Conservation (phyloP, 1,140 invertebrate genomes). For the Leptinotarsa defecta region DNA sequence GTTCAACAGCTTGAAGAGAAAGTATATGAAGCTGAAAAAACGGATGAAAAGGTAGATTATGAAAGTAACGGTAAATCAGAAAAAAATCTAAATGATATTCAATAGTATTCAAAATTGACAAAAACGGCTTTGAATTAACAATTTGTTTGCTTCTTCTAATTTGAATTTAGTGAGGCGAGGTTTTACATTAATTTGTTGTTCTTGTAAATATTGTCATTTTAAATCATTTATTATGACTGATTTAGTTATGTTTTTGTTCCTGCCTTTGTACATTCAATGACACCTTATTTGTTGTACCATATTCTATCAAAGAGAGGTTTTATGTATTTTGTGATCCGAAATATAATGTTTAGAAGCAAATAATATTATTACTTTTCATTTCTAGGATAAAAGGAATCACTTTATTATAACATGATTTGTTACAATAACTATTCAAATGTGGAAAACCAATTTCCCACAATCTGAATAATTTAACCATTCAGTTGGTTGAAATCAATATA, state of each 20-base stretch:
- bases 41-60: neutral
- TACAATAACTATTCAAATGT: no score
- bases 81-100: neutral
- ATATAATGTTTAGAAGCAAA: no score
- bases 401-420: no score
- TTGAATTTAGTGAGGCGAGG: neutral
- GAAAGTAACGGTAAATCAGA: neutral
- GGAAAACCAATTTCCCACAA: no score
- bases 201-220: neutral
- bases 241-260: neutral
- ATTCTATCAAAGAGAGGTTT: no score
- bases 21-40: neutral
- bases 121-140: constrained; percentile 1
- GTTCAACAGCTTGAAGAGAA: neutral
- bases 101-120: neutral
- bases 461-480: no score
- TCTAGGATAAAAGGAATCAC: no score
- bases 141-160: neutral
- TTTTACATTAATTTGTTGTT: constrained; percentile 4
- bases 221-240: neutral
- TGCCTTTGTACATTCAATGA: neutral
- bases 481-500: no score
- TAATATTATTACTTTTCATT: no score
- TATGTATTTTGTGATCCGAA: no score
- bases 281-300: neutral